Percentiles rank a stretch among this genome's conserved stretches.
Evolutionary conservation across 2,888 invertebrate genomes (phyloP).

Genomic region (Tenthredo notha): DNA sequence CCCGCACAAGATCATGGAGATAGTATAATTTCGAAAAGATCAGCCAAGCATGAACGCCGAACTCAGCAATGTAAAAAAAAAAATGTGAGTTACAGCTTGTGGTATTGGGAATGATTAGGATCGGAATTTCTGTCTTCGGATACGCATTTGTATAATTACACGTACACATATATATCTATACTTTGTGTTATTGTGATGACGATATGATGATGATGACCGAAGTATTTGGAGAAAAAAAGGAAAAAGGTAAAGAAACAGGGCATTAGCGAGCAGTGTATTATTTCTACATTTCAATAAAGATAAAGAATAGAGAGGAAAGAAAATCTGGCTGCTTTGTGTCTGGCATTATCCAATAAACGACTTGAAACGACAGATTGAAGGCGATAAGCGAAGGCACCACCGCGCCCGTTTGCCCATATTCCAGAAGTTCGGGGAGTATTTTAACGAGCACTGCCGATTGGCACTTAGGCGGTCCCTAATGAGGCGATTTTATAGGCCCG

Average conservation of each 20-base stretch:
- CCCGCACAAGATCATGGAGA: not conserved
- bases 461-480: conserved; percentile 68
- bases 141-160: conserved; percentile 17
- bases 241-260: not conserved
- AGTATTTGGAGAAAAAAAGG: not conserved
- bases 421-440: conserved; percentile 60
- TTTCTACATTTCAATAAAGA: conserved; percentile 50
- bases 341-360: conserved; percentile 52
- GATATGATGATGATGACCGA: not conserved
- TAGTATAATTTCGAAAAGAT: conserved; percentile 5
- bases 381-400: conserved; percentile 48
- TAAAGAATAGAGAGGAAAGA: conserved; percentile 37
- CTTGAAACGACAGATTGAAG: conserved; percentile 52
- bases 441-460: conserved; percentile 67
- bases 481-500: conserved; percentile 68
- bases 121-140: conserved; percentile 33
- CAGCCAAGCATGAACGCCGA: conserved; percentile 8
- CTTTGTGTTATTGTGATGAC: conserved; percentile 12
- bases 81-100: conserved; percentile 17
- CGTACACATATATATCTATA: not conserved
- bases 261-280: conserved; percentile 41
- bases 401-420: conserved; percentile 55
- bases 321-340: conserved; percentile 52
- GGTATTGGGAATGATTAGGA: conserved; percentile 29
- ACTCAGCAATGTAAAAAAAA: conserved; percentile 11